Percentiles rank a stretch among this genome's conserved stretches.
These are phyloP conservation scores for Lasioglossum figueresi DNA, from an alignment of 2,888 invertebrate genomes.

Conservation along the genomic window DNA sequence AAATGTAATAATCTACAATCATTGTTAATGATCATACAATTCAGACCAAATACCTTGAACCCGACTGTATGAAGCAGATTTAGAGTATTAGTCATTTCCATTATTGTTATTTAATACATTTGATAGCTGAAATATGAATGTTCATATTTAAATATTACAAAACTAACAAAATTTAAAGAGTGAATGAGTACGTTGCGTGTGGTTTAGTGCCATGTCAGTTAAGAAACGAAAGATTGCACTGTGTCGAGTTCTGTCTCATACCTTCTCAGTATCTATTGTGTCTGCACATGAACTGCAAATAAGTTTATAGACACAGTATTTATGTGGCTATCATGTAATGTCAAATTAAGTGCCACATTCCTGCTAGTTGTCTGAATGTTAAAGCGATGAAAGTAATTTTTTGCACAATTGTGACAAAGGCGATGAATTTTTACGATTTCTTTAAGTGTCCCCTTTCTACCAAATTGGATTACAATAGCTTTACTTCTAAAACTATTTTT, in stretches of 20 bases:
- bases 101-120: slow-evolving; percentile 72
- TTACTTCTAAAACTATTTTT: slow-evolving; percentile 44
- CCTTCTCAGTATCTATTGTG: slow-evolving; percentile 53
- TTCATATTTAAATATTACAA: slow-evolving; percentile 64
- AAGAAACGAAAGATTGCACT: slow-evolving; percentile 46
- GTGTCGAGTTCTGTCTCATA: slow-evolving; percentile 50
- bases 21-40: slow-evolving; percentile 62
- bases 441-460: slow-evolving; percentile 49
- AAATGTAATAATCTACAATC: slow-evolving; percentile 56
- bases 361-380: slow-evolving; percentile 49
- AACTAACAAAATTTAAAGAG: slow-evolving; percentile 57
- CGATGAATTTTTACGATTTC: slow-evolving; percentile 48
- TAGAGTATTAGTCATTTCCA: slow-evolving; percentile 62
- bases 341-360: slow-evolving; percentile 60
- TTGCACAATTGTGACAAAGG: slow-evolving; percentile 46
- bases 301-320: slow-evolving; percentile 55
- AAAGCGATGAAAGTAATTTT: slow-evolving; percentile 58
- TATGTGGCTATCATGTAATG: slow-evolving; percentile 44
- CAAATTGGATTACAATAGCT: slow-evolving; percentile 37
- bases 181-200: slow-evolving; percentile 63
- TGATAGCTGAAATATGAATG: slow-evolving; percentile 63
- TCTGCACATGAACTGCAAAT: slow-evolving; percentile 52
- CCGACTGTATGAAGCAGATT: slow-evolving; percentile 53
- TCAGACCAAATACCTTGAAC: slow-evolving; percentile 71
- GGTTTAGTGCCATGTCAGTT: slow-evolving; percentile 63